Evolutionary conservation across 2,797 vertebrate genomes (phyloP).

Genomic region (Otolemur crassicaudatus): DNA sequence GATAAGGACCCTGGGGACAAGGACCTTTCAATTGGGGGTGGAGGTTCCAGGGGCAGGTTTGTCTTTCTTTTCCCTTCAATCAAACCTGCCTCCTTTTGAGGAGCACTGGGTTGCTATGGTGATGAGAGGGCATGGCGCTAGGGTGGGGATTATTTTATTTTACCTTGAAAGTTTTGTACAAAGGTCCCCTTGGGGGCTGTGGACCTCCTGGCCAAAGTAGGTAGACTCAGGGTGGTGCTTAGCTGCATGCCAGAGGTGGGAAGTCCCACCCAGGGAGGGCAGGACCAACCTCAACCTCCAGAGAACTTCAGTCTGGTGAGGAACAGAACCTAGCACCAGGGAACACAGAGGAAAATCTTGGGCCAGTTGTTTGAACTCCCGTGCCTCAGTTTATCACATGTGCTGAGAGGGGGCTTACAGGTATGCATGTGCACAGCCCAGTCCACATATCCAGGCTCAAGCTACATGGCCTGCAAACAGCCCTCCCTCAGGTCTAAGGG

Average conservation of each 20-base stretch:
- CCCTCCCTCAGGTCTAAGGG: not conserved
- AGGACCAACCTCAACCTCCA: not conserved
- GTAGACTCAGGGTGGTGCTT: not conserved
- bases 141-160: not conserved
- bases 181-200: not conserved
- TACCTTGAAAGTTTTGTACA: not conserved
- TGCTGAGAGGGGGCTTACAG: not conserved
- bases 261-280: not conserved
- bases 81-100: not conserved
- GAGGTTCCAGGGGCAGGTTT: not conserved
- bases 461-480: not conserved
- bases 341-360: too few species aligned
- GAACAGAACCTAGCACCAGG: not conserved
- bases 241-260: not conserved
- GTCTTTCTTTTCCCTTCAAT: not conserved
- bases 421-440: not conserved
- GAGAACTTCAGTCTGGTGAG: not conserved
- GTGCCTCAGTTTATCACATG: not conserved
- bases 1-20: not conserved
- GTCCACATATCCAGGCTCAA: not conserved
- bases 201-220: not conserved
- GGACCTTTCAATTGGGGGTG: not conserved
- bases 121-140: not conserved
- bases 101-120: not conserved
- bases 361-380: not conserved